Evolutionary conservation across 2,797 vertebrate species (phyloP).

Genomic region (Fistularia tabacaria): DNA sequence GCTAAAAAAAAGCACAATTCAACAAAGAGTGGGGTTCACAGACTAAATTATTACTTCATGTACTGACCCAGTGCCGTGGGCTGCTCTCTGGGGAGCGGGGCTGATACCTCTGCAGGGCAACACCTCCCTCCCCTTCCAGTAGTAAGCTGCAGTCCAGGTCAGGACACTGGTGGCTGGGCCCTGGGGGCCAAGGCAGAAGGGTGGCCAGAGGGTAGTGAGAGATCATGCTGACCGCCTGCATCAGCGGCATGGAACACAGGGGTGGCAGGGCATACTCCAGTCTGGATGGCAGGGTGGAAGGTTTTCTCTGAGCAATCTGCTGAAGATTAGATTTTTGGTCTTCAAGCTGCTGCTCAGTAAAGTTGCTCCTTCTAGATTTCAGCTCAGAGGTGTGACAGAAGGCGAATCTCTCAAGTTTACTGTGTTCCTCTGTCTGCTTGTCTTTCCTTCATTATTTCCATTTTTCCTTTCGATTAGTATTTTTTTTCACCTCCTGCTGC

Average conservation of each 20-base stretch:
- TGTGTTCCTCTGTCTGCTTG: not conserved
- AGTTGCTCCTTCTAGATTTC: not conserved
- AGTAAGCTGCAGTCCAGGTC: slow-evolving; percentile 68
- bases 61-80: slow-evolving; percentile 75
- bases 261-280: slow-evolving; percentile 54
- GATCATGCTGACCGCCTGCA: slow-evolving; percentile 65
- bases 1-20: slow-evolving; percentile 14
- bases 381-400: slow-evolving; percentile 24
- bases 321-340: not conserved
- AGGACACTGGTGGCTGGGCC: slow-evolving; percentile 49
- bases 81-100: slow-evolving; percentile 71
- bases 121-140: slow-evolving; percentile 69
- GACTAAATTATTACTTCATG: slow-evolving; percentile 5
- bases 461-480: too few species aligned
- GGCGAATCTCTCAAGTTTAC: too few species aligned
- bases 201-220: slow-evolving; percentile 73
- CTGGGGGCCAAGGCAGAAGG: slow-evolving; percentile 67
- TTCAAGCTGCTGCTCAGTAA: not conserved
- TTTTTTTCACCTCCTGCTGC: slow-evolving; percentile 17
- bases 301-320: too few species aligned
- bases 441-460: too few species aligned
- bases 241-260: slow-evolving; percentile 47
- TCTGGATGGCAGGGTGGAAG: slow-evolving; percentile 33
- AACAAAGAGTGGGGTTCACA: not conserved
- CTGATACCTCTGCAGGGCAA: slow-evolving; percentile 80